A percentile compares a stretch with the other conserved stretches of the same genome.
Conservation (phyloP, 2,888 invertebrate genomes). For the Balanococcus diminutus region DNA sequence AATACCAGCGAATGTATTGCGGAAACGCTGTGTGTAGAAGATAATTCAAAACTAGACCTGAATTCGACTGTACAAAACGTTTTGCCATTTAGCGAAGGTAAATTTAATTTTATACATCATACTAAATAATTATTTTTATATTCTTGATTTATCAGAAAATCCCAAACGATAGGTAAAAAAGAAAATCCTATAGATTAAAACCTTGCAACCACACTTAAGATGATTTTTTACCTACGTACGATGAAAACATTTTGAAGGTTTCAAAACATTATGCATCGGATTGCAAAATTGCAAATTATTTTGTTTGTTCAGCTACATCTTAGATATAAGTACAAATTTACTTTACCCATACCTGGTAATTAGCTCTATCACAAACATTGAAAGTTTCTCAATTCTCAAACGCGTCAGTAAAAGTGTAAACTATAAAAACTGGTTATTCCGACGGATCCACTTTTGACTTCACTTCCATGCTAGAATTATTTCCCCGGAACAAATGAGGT, state of each 20-base stretch:
- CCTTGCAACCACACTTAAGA: too few relatives aligned
- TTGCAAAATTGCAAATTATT: neutral
- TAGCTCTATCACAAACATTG: conserved; percentile 32
- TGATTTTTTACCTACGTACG: too few relatives aligned
- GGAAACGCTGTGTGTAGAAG: neutral
- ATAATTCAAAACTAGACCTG: neutral
- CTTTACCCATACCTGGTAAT: conserved; percentile 3
- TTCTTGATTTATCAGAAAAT: too few relatives aligned
- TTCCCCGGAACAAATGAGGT: neutral
- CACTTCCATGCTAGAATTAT: neutral
- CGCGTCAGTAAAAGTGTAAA: neutral
- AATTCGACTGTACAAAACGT: neutral
- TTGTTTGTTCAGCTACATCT: neutral
- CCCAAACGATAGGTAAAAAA: too few relatives aligned
- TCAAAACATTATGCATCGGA: neutral
- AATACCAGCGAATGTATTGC: neutral
- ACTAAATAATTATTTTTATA: too few relatives aligned
- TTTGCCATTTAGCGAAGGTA: neutral
- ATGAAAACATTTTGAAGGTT: neutral
- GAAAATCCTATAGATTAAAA: too few relatives aligned
- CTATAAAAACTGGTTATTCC: neutral
- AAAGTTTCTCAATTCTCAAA: neutral
- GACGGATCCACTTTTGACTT: neutral
- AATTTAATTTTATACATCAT: neutral
- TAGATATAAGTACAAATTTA: neutral